Conservation (phyloP, 2,888 invertebrate genomes). For the Tipula lateralis region DNA sequence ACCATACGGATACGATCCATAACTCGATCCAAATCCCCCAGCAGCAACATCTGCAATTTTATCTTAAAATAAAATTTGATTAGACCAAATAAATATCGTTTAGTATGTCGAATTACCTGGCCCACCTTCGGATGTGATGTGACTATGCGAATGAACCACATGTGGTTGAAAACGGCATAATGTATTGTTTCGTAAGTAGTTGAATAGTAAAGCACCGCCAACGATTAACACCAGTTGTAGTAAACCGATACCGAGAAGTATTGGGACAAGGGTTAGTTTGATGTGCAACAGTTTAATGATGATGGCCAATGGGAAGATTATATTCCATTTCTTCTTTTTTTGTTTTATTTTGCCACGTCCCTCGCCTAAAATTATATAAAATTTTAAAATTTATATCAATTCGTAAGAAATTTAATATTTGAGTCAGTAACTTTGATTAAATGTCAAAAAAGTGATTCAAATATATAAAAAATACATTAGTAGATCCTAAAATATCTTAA, state of each 20-base stretch:
- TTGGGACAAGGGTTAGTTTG: conserved; percentile 43
- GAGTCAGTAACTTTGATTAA: too few relatives aligned
- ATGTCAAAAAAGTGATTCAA: too few relatives aligned
- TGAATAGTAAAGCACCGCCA: conserved; percentile 45
- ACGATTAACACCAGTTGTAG: conserved; percentile 44
- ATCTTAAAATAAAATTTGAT: neutral
- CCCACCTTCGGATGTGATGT: conserved; percentile 37
- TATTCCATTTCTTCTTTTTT: conserved; percentile 42
- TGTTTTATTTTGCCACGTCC: conserved; percentile 35
- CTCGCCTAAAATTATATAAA: neutral
- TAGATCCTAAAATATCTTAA: too few relatives aligned
- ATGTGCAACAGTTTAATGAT: conserved; percentile 46
- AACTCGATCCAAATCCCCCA: neutral
- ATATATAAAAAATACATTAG: too few relatives aligned
- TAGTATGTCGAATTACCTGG: neutral
- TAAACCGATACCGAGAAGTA: conserved; percentile 43
- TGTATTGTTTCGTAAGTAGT: conserved; percentile 46
- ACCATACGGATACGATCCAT: neutral
- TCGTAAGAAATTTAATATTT: too few relatives aligned
- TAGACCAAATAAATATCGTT: neutral
- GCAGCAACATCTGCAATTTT: neutral
- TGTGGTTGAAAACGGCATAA: conserved; percentile 47
- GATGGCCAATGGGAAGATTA: conserved; percentile 45
- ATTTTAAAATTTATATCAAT: too few relatives aligned
- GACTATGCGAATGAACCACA: conserved; percentile 45